Evolutionary conservation across 2,113 vertebrate species (phyloP), one percentile per base, ranked within the genome.

Genomic region (Phylloscopus trochilus): DNA sequence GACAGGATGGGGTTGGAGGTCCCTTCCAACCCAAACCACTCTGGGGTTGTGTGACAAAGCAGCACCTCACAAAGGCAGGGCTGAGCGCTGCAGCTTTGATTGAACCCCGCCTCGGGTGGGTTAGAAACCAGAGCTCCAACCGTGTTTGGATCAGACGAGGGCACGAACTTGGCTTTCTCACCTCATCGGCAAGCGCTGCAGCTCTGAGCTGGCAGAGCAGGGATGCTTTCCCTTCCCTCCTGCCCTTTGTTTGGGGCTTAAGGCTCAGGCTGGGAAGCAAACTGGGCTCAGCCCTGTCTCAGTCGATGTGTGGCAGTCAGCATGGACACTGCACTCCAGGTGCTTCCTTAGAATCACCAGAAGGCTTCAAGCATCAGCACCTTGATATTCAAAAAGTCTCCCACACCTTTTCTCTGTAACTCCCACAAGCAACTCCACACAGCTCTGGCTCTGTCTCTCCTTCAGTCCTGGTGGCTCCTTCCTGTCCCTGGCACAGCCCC

Each of bases 1-100:
- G 1, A 37, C 3, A 0, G 37, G 37, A 14, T 59, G 37, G 5
- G 44, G 14, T 74, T 44, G 59, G 4, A 59, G 27, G 23, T n/a
- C 35, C 31, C 11, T 37, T 44, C 44, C 23, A 6, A n/a, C 19
- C 10, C 37, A 44, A 51, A 44, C 44, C 68, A 44, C 3, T 28
- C 37, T 24, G 60, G 7, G 22, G 39, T 37, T 73, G 22, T 28
- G 10, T 74, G 44, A 15, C 37, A 60, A 92, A 82, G 15, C 47
- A 44, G 49, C 2, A 0, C 16, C 56, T 20, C 11, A 37, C 4
- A 31, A 47, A 77, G 31, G 15, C 56, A 77, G 51, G 3, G 33
- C 30, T 15, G 47, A 51, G 13, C 0, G 51, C 64, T 92, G 76
- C 58, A 68, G 46, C 17, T 67, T 51, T 51, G 17, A 76, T 51